Percentiles rank a stretch among this genome's conserved stretches.
Conservation (phyloP, 2,797 vertebrate genomes). For the Antrozous pallidus region DNA sequence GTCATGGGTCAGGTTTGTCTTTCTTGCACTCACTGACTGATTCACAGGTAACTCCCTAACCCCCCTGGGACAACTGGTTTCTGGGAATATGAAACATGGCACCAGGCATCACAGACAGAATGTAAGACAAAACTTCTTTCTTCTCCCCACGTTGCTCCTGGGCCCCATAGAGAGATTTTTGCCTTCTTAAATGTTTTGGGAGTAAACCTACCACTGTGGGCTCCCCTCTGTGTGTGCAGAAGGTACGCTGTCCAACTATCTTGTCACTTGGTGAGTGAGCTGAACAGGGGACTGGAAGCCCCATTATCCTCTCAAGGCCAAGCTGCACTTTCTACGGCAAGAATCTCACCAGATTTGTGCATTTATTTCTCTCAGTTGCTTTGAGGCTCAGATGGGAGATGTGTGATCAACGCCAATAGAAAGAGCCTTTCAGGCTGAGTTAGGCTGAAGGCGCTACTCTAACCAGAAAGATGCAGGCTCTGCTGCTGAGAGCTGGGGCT, state of each 20-base stretch:
- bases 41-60: neutral
- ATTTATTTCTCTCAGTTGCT: neutral
- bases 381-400: neutral
- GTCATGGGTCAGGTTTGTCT: neutral
- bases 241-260: neutral
- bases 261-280: neutral
- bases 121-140: neutral
- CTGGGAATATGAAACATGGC: neutral
- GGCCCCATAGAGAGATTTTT: neutral
- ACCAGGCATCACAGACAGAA: neutral
- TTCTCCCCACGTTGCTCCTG: neutral
- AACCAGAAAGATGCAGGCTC: neutral
- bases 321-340: neutral
- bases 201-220: neutral
- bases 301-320: neutral
- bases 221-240: neutral
- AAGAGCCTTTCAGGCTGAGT: neutral
- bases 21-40: accelerated
- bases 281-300: neutral
- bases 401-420: no score
- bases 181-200: neutral
- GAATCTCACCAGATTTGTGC: neutral
- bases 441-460: no score
- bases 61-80: neutral
- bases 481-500: neutral